Evolutionary conservation across 2,113 vertebrate species (phyloP).

Genomic region (Sceloporus undulatus): DNA sequence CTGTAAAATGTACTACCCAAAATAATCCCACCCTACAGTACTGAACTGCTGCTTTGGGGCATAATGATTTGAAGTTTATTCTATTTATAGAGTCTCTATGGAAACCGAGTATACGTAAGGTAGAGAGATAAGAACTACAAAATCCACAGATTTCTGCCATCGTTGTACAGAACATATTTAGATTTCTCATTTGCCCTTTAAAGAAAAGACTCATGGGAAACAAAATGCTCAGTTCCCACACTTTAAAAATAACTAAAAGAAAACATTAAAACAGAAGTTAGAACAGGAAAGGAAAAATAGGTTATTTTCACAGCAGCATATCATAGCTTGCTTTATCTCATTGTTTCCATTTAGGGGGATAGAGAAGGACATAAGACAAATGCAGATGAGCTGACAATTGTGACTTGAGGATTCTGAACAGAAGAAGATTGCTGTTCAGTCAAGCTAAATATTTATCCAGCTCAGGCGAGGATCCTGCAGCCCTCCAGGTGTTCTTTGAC

Average conservation of each 20-base stretch:
- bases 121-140: slow-evolving; percentile 68
- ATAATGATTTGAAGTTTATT: slow-evolving; percentile 71
- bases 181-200: slow-evolving; percentile 47
- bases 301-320: slow-evolving; percentile 16
- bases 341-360: slow-evolving; percentile 31
- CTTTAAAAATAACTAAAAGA: not conserved
- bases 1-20: not conserved
- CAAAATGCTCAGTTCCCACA: slow-evolving; percentile 24
- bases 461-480: not conserved
- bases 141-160: slow-evolving; percentile 66
- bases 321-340: slow-evolving; percentile 8
- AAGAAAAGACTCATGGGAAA: slow-evolving; percentile 29
- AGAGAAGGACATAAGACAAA: slow-evolving; percentile 4
- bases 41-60: slow-evolving; percentile 39
- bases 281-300: slow-evolving; percentile 2
- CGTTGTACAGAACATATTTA: slow-evolving; percentile 27
- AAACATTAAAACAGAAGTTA: not conserved
- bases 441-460: not conserved
- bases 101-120: slow-evolving; percentile 75
- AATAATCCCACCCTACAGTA: not conserved
- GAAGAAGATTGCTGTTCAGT: not conserved
- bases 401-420: not conserved
- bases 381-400: not conserved
- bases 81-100: slow-evolving; percentile 86
- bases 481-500: not conserved